Percentiles rank a stretch among this genome's conserved stretches.
Evolutionary conservation across 64 coral and sea anemone species (phyloP).

Genomic region (Montipora capricornis): DNA sequence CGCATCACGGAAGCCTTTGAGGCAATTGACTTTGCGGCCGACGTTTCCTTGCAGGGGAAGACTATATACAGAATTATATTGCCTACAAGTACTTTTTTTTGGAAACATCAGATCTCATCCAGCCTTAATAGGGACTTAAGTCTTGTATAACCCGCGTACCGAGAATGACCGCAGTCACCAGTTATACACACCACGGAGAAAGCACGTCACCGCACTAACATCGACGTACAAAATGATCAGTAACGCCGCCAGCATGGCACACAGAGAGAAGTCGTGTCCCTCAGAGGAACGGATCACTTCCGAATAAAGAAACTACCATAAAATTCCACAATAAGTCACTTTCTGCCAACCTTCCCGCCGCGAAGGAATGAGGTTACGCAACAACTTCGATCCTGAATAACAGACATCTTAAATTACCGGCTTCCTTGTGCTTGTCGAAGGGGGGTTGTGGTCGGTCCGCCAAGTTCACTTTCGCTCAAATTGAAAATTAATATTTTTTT

Average conservation of each 20-base stretch:
- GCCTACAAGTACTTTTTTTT: slow-evolving; percentile 27
- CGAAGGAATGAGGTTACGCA: background rate
- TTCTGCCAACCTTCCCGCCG: background rate
- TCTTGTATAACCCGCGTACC: background rate
- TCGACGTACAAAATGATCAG: background rate
- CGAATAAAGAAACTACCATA: slow-evolving; percentile 5
- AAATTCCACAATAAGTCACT: background rate
- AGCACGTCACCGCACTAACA: background rate
- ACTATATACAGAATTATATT: slow-evolving; percentile 38
- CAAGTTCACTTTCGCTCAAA: slow-evolving; percentile 38
- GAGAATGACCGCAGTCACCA: background rate
- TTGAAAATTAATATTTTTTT: slow-evolving; percentile 28
- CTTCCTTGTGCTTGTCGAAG: slow-evolving; percentile 31
- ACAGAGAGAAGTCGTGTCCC: background rate
- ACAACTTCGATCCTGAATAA: slow-evolving; percentile 35
- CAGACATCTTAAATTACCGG: slow-evolving; percentile 50
- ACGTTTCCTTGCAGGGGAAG: slow-evolving; percentile 14
- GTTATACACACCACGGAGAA: slow-evolving; percentile 13
- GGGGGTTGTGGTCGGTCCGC: background rate
- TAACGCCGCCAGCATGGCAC: background rate
- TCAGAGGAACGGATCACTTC: background rate
- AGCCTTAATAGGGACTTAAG: background rate
- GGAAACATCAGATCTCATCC: background rate
- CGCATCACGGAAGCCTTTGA: background rate
- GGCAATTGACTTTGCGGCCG: background rate